A percentile compares a stretch with the other conserved stretches of the same genome.
Evolutionary conservation across 2,797 vertebrate species (phyloP).

Genomic region (Valencia hispanica): DNA sequence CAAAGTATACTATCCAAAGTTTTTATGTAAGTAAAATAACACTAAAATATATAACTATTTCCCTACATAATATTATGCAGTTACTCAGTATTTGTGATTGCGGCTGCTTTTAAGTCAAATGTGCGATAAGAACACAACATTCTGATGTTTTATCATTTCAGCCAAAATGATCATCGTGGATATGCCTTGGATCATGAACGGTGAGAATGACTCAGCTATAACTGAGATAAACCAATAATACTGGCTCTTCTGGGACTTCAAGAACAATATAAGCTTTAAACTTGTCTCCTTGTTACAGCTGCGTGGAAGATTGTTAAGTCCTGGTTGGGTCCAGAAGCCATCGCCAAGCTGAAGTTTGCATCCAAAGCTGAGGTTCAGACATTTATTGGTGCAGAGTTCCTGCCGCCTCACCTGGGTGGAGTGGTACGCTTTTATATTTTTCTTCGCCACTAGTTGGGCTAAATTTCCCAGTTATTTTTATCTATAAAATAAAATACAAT

Average conservation of each 20-base stretch:
- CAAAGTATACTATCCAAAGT: constrained; percentile 97
- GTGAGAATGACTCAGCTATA: constrained; percentile 77
- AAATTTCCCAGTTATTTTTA: background rate
- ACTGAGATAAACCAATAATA: background rate
- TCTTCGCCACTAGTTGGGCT: background rate
- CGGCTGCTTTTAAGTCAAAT: background rate
- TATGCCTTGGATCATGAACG: constrained; percentile 99
- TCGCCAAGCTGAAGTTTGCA: constrained; percentile 91
- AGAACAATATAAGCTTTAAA: background rate
- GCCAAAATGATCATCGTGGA: constrained; percentile 98
- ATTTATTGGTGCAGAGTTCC: constrained; percentile 87
- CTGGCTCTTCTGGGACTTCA: background rate
- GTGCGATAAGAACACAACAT: background rate
- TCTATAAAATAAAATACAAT: background rate
- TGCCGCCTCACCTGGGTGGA: constrained; percentile 95
- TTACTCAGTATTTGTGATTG: background rate
- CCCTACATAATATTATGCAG: background rate
- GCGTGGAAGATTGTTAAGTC: constrained; percentile 97
- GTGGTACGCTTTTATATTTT: constrained; percentile 81
- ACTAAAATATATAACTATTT: background rate
- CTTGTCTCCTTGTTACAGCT: constrained; percentile 75
- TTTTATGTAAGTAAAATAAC: constrained; percentile 89
- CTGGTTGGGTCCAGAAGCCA: constrained; percentile 95
- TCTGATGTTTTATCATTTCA: constrained; percentile 71
- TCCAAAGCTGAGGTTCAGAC: constrained; percentile 88